Percentiles rank a stretch among this genome's conserved stretches.
Conservation (phyloP, 2,113 vertebrate species). For the Amblyopsis rosae region DNA sequence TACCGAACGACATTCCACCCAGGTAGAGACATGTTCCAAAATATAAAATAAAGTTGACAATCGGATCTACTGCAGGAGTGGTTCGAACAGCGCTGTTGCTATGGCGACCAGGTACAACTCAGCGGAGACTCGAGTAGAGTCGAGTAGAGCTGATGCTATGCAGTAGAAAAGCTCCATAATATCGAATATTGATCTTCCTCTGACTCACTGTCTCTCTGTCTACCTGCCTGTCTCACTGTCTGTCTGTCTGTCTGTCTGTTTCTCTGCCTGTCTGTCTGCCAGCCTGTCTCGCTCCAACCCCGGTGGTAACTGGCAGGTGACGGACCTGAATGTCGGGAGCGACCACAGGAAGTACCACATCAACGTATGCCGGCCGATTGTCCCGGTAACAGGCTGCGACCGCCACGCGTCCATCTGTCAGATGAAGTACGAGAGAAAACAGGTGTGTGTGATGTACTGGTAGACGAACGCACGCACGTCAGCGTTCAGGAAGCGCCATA, state of each 20-base stretch:
- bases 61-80: too few species aligned
- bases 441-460: constrained; percentile 52
- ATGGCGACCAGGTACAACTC: too few species aligned
- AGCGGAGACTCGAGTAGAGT: too few species aligned
- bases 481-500: too few species aligned
- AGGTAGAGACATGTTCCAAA: too few species aligned
- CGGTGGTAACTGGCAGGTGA: constrained; percentile 83
- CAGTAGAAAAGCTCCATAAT: too few species aligned
- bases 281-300: constrained; percentile 82
- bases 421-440: constrained; percentile 69
- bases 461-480: too few species aligned
- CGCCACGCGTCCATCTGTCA: constrained; percentile 85
- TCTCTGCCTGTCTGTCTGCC: constrained; percentile 5
- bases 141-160: too few species aligned
- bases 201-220: background rate
- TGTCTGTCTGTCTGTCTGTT: background rate
- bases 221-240: background rate
- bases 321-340: constrained; percentile 68
- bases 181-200: too few species aligned
- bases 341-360: constrained; percentile 87
- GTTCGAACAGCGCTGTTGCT: too few species aligned
- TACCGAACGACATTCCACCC: too few species aligned
- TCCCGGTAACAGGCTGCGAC: constrained; percentile 83
- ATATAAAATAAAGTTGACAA: too few species aligned
- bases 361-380: constrained; percentile 88